Conservation (phyloP, 2,113 vertebrate genomes). For the Phalacrocorax carbo region DNA sequence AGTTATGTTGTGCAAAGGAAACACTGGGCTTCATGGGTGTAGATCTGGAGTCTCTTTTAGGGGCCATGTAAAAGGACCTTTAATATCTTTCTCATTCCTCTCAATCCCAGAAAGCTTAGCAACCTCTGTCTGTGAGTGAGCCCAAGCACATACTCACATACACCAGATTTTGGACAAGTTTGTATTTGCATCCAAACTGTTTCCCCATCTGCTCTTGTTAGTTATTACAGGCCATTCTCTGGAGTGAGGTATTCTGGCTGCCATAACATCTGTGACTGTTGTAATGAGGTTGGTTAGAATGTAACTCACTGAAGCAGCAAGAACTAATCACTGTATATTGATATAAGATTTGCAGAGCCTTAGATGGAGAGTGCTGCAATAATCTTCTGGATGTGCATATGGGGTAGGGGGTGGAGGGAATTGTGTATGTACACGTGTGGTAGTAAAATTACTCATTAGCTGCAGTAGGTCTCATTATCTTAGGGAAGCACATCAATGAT, state of each 20-base stretch:
- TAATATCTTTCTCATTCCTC: not conserved
- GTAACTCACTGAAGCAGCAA: constrained; percentile 45
- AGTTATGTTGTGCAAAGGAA: not conserved
- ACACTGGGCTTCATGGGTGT: not conserved
- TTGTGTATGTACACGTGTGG: constrained; percentile 4
- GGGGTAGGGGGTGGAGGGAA: not conserved
- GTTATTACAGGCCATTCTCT: constrained; percentile 17
- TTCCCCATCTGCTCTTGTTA: constrained; percentile 47
- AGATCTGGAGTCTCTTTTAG: not conserved
- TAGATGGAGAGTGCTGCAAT: constrained; percentile 6
- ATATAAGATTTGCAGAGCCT: not conserved
- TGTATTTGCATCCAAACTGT: constrained; percentile 30
- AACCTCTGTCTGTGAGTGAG: not conserved
- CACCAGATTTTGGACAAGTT: not conserved
- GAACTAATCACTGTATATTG: constrained; percentile 14
- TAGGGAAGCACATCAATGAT: constrained; percentile 39
- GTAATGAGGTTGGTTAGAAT: constrained; percentile 17
- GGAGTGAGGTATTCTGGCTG: constrained; percentile 28
- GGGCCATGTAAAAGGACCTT: not conserved
- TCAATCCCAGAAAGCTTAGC: not conserved
- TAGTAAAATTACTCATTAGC: constrained; percentile 64
- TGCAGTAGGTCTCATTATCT: constrained; percentile 38
- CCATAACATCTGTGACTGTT: constrained; percentile 28
- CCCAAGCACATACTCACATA: not conserved
- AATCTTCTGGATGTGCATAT: not conserved